Evolutionary conservation across 2,888 invertebrate genomes (phyloP).

Genomic region (Drosophila quasianomalipes): DNA sequence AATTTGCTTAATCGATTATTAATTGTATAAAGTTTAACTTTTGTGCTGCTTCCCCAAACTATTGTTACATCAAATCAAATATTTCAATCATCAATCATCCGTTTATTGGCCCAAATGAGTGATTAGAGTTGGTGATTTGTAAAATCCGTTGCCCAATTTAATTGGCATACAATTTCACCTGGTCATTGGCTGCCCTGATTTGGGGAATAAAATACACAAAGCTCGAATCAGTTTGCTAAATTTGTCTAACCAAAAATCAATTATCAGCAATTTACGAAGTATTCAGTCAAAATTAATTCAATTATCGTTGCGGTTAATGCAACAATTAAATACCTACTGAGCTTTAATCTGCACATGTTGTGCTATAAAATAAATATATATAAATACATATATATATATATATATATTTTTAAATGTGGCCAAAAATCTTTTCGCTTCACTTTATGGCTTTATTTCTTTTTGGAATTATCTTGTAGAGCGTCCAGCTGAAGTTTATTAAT

Average conservation of each 20-base stretch:
- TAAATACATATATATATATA: neutral
- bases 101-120: conserved; percentile 18
- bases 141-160: conserved; percentile 39
- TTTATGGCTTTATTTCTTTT: conserved; percentile 15
- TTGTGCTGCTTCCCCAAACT: no score
- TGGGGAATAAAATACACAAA: conserved; percentile 52
- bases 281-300: conserved; percentile 66
- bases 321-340: neutral
- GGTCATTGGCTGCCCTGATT: conserved; percentile 47
- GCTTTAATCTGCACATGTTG: conserved; percentile 17
- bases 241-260: conserved; percentile 55
- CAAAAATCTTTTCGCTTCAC: neutral
- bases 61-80: neutral
- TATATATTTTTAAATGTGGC: conserved; percentile 6
- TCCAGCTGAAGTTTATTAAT: conserved; percentile 37
- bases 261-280: conserved; percentile 46
- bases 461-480: conserved; percentile 3
- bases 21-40: neutral
- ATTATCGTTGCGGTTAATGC: conserved; percentile 41
- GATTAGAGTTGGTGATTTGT: conserved; percentile 13
- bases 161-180: conserved; percentile 67
- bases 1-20: neutral
- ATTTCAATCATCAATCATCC: neutral
- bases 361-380: neutral
- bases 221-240: conserved; percentile 41